phyloP scores from a whole-genome alignment of 2,888 invertebrate genomes.

The Pharmacophagus antenor region DNA sequence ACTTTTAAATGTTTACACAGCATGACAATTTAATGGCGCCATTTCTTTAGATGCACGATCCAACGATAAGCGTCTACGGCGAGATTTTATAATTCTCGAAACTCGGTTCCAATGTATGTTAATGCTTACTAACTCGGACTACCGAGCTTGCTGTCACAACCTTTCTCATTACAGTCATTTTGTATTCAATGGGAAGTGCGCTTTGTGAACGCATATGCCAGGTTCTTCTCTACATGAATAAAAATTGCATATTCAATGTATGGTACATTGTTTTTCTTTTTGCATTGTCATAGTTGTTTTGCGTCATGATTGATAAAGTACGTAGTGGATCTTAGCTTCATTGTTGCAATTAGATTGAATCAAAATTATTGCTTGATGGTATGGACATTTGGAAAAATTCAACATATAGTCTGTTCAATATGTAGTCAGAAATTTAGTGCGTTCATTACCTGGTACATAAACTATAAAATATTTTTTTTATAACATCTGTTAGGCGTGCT shows the following conservation, averaged over 20 bases:
- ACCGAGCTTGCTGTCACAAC: slow-evolving; percentile 17
- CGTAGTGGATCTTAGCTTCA: too few species aligned
- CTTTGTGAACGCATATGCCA: slow-evolving; percentile 6
- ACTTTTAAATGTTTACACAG: slow-evolving; percentile 20
- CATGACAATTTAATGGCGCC: slow-evolving; percentile 16
- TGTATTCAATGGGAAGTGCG: slow-evolving; percentile 23
- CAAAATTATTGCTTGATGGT: too few species aligned
- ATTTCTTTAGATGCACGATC: slow-evolving; percentile 22
- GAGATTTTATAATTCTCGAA: slow-evolving; percentile 25
- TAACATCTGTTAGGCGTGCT: too few species aligned
- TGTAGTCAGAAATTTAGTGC: too few species aligned
- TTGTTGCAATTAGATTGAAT: too few species aligned
- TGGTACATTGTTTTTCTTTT: neutral
- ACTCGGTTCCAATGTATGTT: slow-evolving; percentile 16
- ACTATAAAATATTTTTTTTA: too few species aligned
- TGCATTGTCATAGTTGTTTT: neutral
- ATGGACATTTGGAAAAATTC: too few species aligned
- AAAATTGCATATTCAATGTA: slow-evolving; percentile 10
- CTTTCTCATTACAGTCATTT: slow-evolving; percentile 26
- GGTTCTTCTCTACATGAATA: neutral
- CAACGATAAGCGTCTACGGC: slow-evolving; percentile 26
- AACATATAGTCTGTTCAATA: too few species aligned
- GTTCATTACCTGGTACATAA: too few species aligned
- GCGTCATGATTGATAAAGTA: too few species aligned
- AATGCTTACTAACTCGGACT: slow-evolving; percentile 18